A percentile compares a stretch with the other conserved stretches of the same genome.
phyloP scores from a whole-genome alignment of 2,797 vertebrate species.

The Enteromius paludinosus region DNA sequence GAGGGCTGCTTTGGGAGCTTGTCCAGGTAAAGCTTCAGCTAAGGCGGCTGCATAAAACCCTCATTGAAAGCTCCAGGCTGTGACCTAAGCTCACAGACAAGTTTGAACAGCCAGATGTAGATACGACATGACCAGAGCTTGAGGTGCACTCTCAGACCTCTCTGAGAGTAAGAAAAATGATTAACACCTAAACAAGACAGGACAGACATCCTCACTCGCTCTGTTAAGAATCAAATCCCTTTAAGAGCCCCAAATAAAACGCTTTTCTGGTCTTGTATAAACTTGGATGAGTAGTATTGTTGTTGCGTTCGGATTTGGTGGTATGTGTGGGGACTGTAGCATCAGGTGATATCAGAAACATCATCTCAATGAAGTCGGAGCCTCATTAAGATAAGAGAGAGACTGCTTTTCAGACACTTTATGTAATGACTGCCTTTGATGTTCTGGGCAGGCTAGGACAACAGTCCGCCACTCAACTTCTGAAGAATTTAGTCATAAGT shows the following conservation, averaged over 20 bases:
- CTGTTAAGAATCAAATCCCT: constrained; percentile 19
- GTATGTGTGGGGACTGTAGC: neutral
- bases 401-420: constrained; percentile 46
- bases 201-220: constrained; percentile 25
- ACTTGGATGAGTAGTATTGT: constrained; percentile 8
- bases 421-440: constrained; percentile 50
- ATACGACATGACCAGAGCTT: constrained; percentile 35
- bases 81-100: constrained; percentile 40
- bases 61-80: constrained; percentile 36
- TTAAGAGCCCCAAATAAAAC: constrained; percentile 8
- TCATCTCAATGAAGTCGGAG: constrained; percentile 19
- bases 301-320: neutral
- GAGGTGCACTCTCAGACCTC: constrained; percentile 19
- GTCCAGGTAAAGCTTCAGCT: constrained; percentile 43
- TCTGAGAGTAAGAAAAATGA: constrained; percentile 37
- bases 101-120: constrained; percentile 40
- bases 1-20: constrained; percentile 42
- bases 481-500: constrained; percentile 19
- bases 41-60: constrained; percentile 41
- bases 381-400: constrained; percentile 44
- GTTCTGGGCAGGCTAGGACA: constrained; percentile 49
- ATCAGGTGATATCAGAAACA: constrained; percentile 28
- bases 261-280: constrained; percentile 14
- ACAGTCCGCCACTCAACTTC: constrained; percentile 25
- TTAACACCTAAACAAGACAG: constrained; percentile 43